Evolutionary conservation across 2,113 vertebrate genomes (phyloP).

Genomic region (Epinephelus lanceolatus): DNA sequence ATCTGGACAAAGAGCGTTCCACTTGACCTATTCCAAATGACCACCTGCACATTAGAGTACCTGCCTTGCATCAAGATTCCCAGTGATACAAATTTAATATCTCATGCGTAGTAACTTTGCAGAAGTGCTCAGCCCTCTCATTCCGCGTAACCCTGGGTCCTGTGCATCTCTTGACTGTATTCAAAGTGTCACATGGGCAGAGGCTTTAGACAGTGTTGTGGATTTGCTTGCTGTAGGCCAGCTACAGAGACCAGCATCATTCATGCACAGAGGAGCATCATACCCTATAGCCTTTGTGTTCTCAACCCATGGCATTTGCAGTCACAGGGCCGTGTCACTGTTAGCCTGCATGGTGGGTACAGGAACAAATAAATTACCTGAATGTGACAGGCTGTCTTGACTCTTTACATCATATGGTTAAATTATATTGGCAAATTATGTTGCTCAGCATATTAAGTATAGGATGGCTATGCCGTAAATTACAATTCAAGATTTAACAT

Average conservation of each 20-base stretch:
- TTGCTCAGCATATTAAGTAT: background rate
- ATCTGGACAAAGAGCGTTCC: constrained; percentile 21
- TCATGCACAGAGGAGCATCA: constrained; percentile 62
- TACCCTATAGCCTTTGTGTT: constrained; percentile 40
- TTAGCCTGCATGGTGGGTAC: background rate
- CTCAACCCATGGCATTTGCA: constrained; percentile 36
- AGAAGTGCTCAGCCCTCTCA: background rate
- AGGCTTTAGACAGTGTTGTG: constrained; percentile 22
- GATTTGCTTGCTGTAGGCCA: constrained; percentile 42
- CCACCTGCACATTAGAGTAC: constrained; percentile 19
- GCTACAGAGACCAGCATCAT: constrained; percentile 27
- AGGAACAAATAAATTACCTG: constrained; percentile 22
- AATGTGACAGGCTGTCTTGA: constrained; percentile 35
- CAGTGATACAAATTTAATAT: constrained; percentile 45
- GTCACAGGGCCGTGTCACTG: constrained; percentile 8
- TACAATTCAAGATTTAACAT: background rate
- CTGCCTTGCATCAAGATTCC: constrained; percentile 25
- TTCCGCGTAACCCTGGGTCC: background rate
- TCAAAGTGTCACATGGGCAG: constrained; percentile 30
- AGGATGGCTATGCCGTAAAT: background rate
- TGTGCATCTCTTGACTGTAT: constrained; percentile 38
- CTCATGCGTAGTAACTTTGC: constrained; percentile 7
- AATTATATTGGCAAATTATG: background rate
- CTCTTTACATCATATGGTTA: constrained; percentile 35
- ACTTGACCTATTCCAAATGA: constrained; percentile 49